These are phyloP conservation scores for Artemia sinica DNA, from an alignment of 2,888 invertebrate genomes.

Conservation along the genomic window DNA sequence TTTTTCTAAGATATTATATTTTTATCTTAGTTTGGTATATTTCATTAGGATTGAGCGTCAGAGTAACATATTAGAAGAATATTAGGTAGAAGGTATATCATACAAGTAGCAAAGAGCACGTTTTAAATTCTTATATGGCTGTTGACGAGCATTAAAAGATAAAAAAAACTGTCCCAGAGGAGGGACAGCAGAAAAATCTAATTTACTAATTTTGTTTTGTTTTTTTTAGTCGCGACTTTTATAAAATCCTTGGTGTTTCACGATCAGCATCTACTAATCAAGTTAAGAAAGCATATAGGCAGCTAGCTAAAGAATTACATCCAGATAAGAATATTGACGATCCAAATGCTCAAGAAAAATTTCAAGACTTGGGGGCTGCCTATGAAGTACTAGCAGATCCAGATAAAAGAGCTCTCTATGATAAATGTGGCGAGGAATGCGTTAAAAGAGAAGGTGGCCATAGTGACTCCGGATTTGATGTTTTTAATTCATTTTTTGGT, in stretches of 20 bases:
- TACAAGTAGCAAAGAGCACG: too few relatives aligned
- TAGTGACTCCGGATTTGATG: constrained; percentile 59
- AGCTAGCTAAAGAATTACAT: constrained; percentile 85
- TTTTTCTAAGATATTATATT: too few relatives aligned
- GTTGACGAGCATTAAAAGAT: too few relatives aligned
- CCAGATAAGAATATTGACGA: constrained; percentile 94
- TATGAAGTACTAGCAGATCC: constrained; percentile 85
- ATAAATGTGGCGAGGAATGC: constrained; percentile 92
- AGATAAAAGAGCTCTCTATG: constrained; percentile 83
- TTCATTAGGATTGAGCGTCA: too few relatives aligned
- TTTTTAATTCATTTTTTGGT: constrained; percentile 90
- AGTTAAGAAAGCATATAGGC: constrained; percentile 92
- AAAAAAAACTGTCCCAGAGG: too few relatives aligned
- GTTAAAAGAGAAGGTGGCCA: constrained; percentile 75
- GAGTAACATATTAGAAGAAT: too few relatives aligned
- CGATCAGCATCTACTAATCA: constrained; percentile 74
- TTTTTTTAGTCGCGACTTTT: constrained; percentile 65
- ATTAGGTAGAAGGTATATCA: too few relatives aligned
- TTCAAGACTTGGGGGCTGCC: constrained; percentile 86
- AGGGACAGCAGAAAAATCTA: too few relatives aligned
- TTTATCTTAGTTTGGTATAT: too few relatives aligned
- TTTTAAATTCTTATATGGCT: too few relatives aligned
- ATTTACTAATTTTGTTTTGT: constrained; percentile 18
- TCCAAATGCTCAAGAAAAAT: constrained; percentile 76
- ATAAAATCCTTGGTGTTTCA: constrained; percentile 69